Evolutionary conservation across 64 coral and sea anemone species (phyloP), one percentile per base, ranked within the genome.

Genomic region (Stichodactyla helianthus): DNA sequence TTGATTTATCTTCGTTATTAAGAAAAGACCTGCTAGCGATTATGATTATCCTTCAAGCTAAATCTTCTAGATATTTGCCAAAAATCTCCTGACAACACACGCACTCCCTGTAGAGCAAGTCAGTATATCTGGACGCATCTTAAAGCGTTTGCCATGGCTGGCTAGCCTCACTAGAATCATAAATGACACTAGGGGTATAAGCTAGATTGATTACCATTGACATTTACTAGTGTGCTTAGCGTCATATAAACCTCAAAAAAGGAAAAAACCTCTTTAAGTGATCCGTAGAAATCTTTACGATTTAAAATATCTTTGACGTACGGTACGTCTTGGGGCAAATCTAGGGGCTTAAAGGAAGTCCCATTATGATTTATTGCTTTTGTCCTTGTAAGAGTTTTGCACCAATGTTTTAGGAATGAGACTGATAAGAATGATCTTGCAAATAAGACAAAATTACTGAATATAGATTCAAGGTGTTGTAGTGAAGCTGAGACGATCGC

Each of bases 131-230:
- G 23, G 10, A 11, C 23, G 4, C 7, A 27, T 31, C 68, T 26
- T 58, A 11, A 58, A 58, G 14, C 14, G 25, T 23, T 23, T 74
- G 7, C 68, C 68, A 58, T 11, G 10, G 25, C 65, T 19, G 9
- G 56, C 5, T 16, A n/a, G 9, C 62, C 62, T 18, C 22, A 81
- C 4, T 51, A 20, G 6, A 18, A 81, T 81, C 13, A 54, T 81
- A 14, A 81, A 4, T 81, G 78, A 54, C 35, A 81, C 25, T 0
- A 6, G 52, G 51, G 10, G 15, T 51, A 14, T 81, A 81, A 81
- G 78, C 78, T 81, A 81, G 78, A 81, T 81, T 81, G 78, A 81
- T 81, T 10, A 13, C 50, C 20, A 74, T 52, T 81, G 35, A 81
- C 78, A 15, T 54, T 81, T 5, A 17, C 17, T 53, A 52, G 78